Evolutionary conservation across 2,888 invertebrate species (phyloP), one percentile per base, ranked within the genome.

Genomic region (Cantharis nigra): DNA sequence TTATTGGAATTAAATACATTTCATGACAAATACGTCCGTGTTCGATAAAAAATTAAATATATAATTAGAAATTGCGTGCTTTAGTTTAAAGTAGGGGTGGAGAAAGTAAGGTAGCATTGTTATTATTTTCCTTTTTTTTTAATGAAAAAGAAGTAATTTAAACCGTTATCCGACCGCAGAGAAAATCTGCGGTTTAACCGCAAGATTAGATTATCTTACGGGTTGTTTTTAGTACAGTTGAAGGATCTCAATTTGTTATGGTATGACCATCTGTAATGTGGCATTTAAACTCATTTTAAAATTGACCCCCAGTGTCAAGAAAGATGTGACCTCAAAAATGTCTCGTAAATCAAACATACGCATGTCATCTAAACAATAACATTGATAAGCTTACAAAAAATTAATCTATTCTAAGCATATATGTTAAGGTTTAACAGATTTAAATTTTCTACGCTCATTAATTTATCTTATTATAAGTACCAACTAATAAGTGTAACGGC

Each of bases 281-380:
- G 67, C 69, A 69, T 30, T 71, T 71, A 67, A 72, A 71, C 71
- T 67, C 69, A 70, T 75, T 75, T 75, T 75, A 67, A 72, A 75
- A 49, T 69, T 75, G 75, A 75, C 75, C 75, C 63, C 71, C 18
- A 71, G 67, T 67, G 71, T 69, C 71, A 72, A 49, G 16, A 20
- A 69, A 69, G 63, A 71, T 72, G 28, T 71, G 71, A 71, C 70
- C 70, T 18, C 14, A 64, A 70, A 70, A 70, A 71, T 70, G 71
- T 16, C 64, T 63, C 26, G 71, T 75, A 75, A 75, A 75, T 75
- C 75, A 75, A 75, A 64, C 26, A 49, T 49, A 70, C 63, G 65
- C 70, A 49, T 75, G 75, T 75, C 75, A 70, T 20, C 20, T 20
- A 33, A 75, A 75, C 75, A 75, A 75, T 71, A 75, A 75, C 70